These are phyloP conservation scores for Brienomyrus brachyistius DNA, from an alignment of 2,113 vertebrate species.

Conservation along the genomic window DNA sequence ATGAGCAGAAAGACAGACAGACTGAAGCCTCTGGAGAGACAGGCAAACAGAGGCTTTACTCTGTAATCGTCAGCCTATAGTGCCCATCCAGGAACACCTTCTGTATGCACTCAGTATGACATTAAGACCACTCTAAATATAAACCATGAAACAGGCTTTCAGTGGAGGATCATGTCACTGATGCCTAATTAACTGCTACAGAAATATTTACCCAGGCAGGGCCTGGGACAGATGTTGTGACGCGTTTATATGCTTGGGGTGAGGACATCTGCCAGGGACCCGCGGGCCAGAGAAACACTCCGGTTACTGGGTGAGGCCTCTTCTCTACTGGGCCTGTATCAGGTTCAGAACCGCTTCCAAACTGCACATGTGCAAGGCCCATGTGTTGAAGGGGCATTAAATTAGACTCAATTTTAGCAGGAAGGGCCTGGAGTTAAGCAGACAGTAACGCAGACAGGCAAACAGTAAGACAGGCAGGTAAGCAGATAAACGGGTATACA, in stretches of 20 bases:
- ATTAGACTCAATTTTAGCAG: background rate
- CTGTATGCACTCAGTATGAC: background rate
- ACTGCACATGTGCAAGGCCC: background rate
- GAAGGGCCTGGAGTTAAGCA: background rate
- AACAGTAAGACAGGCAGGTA: background rate
- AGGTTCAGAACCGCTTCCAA: constrained; percentile 45
- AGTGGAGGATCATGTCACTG: constrained; percentile 48
- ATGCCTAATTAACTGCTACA: constrained; percentile 62
- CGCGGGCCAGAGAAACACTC: background rate
- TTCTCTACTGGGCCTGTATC: constrained; percentile 22
- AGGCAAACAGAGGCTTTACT: background rate
- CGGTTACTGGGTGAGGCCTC: background rate
- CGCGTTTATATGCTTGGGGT: constrained; percentile 58
- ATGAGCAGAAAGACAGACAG: background rate
- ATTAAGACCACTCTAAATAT: constrained; percentile 14
- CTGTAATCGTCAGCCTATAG: constrained; percentile 25
- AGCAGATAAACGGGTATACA: background rate
- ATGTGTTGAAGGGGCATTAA: background rate
- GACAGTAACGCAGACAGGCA: background rate
- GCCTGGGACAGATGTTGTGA: constrained; percentile 43
- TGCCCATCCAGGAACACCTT: background rate
- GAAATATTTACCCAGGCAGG: constrained; percentile 64
- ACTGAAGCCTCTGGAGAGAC: background rate
- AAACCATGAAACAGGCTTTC: constrained; percentile 18
- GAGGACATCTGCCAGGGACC: constrained; percentile 23